Base-by-base conservation (phyloP, 2,797 vertebrate species). In the Gymnodraco acuticeps region DNA sequence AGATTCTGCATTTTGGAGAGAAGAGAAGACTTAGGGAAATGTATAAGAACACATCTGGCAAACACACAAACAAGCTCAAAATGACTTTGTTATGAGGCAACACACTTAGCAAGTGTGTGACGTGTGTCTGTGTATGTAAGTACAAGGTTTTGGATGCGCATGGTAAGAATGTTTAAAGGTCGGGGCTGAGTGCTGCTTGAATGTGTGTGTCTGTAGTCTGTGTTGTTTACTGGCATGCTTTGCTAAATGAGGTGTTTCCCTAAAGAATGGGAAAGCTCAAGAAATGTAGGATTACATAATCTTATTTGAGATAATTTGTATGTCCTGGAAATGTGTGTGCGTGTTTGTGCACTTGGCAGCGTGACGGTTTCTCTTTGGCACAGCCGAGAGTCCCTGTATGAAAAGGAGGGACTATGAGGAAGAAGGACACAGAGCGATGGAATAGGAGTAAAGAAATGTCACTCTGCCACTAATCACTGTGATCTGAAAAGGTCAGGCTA, bases 401-500 rank as follows among this genome's bases (percentile, higher is more conserved):
- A 80, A 79, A 85, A 68, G 66, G 80, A 70, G 71, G 50, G 54
- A 75, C 61, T 56, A 63, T 55, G 73, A 78, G 68, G 77, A 83
- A 76, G 82, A 73, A 77, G 70, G 54, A 80, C 64, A 69, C 38
- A 75, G 82, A 73, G 69, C 16, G 46, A 75, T 53, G 42, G 79
- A 75, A 56, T 74, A 81, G 79, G 72, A 83, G 88, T 85, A 92
- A 92, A 87, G 88, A 92, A 92, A 88, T 82, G 85, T 85, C 92
- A 84, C 63, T 87, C 72, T 63, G 82, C 76, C 80, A 85, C 86
- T 90, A 91, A 93, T 91, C 89, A 90, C 78, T 78, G 75, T 77
- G 81, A 90, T 89, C 61, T 76, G 78, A 73, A 92, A 93, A 93
- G 89, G 92, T 93, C 92, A 93, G 80, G 66, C 81, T 79, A 88